Conservation (phyloP, 2,888 invertebrate species). For the Poecilobothrus nobilitatus region DNA sequence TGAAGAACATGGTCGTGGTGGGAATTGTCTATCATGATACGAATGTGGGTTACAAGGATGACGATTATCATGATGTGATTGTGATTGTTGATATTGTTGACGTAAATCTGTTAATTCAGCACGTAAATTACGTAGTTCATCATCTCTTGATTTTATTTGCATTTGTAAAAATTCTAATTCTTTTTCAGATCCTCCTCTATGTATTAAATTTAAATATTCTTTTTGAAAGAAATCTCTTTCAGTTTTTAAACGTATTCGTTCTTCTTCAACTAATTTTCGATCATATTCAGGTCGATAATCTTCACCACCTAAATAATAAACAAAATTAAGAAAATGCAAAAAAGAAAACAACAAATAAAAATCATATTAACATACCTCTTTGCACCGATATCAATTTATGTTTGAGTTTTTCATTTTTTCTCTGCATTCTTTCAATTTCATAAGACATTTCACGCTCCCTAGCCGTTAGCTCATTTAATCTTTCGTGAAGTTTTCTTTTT, state of each 20-base stretch:
- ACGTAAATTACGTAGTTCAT: constrained; percentile 34
- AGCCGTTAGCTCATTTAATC: constrained; percentile 51
- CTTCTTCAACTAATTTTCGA: constrained; percentile 33
- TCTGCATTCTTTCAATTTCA: constrained; percentile 47
- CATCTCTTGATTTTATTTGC: constrained; percentile 39
- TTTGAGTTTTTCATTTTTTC: constrained; percentile 47
- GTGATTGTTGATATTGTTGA: constrained; percentile 20
- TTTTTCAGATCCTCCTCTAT: constrained; percentile 34
- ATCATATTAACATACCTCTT: constrained; percentile 24
- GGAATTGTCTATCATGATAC: neutral
- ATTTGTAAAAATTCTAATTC: constrained; percentile 37
- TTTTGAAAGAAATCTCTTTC: constrained; percentile 43
- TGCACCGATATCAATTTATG: constrained; percentile 27
- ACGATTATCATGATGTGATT: neutral
- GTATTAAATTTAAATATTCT: constrained; percentile 37
- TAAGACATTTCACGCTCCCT: constrained; percentile 47
- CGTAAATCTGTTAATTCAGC: constrained; percentile 25
- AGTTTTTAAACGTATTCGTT: constrained; percentile 35
- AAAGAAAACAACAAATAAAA: neutral
- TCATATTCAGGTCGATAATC: constrained; percentile 14
- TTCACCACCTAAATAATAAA: constrained; percentile 13
- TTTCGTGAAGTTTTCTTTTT: constrained; percentile 50
- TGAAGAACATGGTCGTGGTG: constrained; percentile 18
- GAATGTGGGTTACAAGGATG: constrained; percentile 3
- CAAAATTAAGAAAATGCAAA: neutral